Base-by-base conservation (phyloP, 2,797 vertebrate species). In the Aselliscus stoliczkanus region DNA sequence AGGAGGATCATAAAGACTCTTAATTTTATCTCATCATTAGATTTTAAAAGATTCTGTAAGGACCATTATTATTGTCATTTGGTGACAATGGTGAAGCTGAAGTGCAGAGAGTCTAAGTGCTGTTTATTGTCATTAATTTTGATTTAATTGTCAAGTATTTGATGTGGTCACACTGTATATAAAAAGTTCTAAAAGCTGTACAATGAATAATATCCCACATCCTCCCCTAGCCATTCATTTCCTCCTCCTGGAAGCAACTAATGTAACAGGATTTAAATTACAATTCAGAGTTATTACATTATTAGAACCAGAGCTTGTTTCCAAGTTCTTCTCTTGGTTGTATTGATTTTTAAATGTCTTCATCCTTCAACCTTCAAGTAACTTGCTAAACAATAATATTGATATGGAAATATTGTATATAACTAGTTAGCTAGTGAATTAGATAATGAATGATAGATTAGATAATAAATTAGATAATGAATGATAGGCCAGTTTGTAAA, bases 71-170 rank as follows among this genome's bases (percentile, higher is more conserved):
- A 42, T 67, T 90, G 15, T 79, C 12, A 47, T 91, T 94, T 92
- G n/a, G 39, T 93, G 42, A 42, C 42, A 42, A 42, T 94, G 62
- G 83, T 85, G 42, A 86, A 73, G 4, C 23, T 91, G 23, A 83
- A 91, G 5, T 93, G 34, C 13, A 37, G 44, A 87, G 50, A 79
- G 1, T 88, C 96, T 80, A 90, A 82, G 69, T 93, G 37, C 54
- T 70, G 15, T 54, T 37, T 76, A 88, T 69, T 84, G 64, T 72
- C 39, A 88, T 31, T 94, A 82, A 94, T 93, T 96, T 96, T 95
- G 31, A 69, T 82, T 39, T 88, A 94, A 54, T 65, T 76, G 83
- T 90, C 50, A 3, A 94, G 23, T 75, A 69, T 62, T 95, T 90
- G 29, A 29, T 89, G 29, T 2, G 42, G 4, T 91, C 34, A 86